phyloP scores from a whole-genome alignment of 2,797 vertebrate genomes.

The Acomys russatus region DNA sequence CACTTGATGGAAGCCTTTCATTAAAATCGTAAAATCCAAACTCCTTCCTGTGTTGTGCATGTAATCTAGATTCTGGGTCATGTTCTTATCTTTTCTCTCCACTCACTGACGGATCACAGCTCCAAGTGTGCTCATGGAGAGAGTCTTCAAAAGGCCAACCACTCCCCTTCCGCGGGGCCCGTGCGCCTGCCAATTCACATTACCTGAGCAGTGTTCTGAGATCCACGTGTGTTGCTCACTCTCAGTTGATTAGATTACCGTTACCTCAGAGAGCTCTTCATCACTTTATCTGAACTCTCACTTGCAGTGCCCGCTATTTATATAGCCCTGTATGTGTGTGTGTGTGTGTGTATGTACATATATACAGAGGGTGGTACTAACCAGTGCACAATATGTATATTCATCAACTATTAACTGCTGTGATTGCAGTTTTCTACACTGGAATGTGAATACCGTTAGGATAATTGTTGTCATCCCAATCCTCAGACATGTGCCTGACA shows the following conservation, averaged over 20 bases:
- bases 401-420: neutral
- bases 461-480: neutral
- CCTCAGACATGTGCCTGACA: neutral
- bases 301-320: neutral
- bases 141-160: neutral
- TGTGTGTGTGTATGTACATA: neutral
- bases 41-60: neutral
- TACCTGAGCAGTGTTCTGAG: neutral
- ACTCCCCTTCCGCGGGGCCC: neutral
- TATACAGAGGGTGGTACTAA: neutral
- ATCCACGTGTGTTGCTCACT: neutral
- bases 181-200: neutral
- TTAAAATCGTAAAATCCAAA: neutral
- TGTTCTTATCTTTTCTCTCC: neutral
- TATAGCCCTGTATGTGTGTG: neutral
- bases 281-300: neutral
- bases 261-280: neutral
- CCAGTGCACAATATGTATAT: neutral
- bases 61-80: neutral
- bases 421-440: neutral
- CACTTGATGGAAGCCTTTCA: slow-evolving; percentile 3
- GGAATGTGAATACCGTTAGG: neutral
- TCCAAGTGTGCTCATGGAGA: neutral
- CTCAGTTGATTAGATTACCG: neutral
- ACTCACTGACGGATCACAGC: neutral